phyloP scores from a whole-genome alignment of 2,888 invertebrate genomes.

The Drosophila trichaetosa region DNA sequence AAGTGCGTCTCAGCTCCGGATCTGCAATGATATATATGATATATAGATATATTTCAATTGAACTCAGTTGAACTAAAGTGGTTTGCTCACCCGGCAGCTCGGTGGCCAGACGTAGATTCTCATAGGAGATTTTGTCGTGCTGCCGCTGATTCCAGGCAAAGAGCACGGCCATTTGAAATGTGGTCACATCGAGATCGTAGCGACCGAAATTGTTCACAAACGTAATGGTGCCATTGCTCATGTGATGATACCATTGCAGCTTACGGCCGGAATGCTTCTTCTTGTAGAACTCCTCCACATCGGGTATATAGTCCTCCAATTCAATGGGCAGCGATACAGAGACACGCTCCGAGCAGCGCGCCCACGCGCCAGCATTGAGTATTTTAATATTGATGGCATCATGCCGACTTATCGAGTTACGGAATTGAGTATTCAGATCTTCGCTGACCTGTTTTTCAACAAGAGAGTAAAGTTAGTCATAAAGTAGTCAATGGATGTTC shows the following conservation, averaged over 20 bases:
- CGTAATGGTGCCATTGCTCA: conserved; percentile 99
- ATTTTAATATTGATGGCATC: conserved; percentile 99
- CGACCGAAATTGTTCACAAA: conserved; percentile 96
- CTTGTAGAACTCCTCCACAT: conserved; percentile 99
- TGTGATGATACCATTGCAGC: conserved; percentile 99
- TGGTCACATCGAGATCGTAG: conserved; percentile 99
- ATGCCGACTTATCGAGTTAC: conserved; percentile 91
- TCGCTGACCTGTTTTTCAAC: conserved; percentile 88
- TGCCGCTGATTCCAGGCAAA: conserved; percentile 99
- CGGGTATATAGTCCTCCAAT: conserved; percentile 99
- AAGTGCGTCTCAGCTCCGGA: conserved; percentile 95
- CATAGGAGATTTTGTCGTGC: conserved; percentile 96
- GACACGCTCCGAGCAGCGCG: conserved; percentile 96
- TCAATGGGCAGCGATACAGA: conserved; percentile 98
- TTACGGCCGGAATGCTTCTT: conserved; percentile 99
- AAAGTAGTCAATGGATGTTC: not conserved
- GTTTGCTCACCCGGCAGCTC: conserved; percentile 91
- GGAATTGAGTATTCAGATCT: conserved; percentile 97
- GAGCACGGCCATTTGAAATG: conserved; percentile 99
- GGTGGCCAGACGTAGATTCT: conserved; percentile 97
- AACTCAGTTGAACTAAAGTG: not conserved
- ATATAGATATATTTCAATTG: not conserved
- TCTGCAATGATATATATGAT: conserved; percentile 84
- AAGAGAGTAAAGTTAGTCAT: not conserved
- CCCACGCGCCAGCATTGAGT: conserved; percentile 99